Base-by-base conservation (phyloP, 2,888 invertebrate species). In the Leucophenga montana region DNA sequence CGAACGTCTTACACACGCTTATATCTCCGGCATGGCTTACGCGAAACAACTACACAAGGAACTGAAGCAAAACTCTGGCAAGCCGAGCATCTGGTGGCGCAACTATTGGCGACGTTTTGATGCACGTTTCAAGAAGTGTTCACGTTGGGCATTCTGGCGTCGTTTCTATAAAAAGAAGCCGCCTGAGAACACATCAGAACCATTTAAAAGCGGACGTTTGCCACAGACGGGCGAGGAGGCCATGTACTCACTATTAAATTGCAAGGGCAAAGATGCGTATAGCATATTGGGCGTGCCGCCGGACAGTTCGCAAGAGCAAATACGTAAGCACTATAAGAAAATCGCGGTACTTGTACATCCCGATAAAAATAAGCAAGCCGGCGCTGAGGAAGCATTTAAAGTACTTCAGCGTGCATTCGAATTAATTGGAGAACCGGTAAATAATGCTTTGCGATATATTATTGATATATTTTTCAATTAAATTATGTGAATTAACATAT, bases 301-400 rank as follows among this genome's bases (percentile, higher is more conserved):
- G 64, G 93, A 94, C 72, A 96, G 97, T 87, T 92, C 95, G 14
- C 97, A 97, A 86, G 97, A 97, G 78, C 97, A 97, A 85, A 96
- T 98, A 82, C 95, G 96, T 86, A 94, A 95, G 81, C 97, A 97
- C 90, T 98, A 97, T 89, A 94, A 97, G 84, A 92, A 95, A 80
- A 97, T 97, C 88, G 97, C 97, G 9, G 95, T 97, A 83, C 91
- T 98, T 50, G 97, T 98, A 48, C 98, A 98, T 90, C 98, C 98
- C 0, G 97, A 98, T 87, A 98, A 98, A 90, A 98, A 97, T 89
- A 95, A 94, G 85, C 96, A 96, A 87, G 95, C 97, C 4, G 97
- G 97, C 39, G 97, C 97, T 0, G 97, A 97, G 86, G 97, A 98
- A 89, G 97, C 97, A 48, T 98, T 97, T 89, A 97, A 97, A 90